Conservation (phyloP, 2,113 vertebrate genomes). For the Tetrao urogallus region DNA sequence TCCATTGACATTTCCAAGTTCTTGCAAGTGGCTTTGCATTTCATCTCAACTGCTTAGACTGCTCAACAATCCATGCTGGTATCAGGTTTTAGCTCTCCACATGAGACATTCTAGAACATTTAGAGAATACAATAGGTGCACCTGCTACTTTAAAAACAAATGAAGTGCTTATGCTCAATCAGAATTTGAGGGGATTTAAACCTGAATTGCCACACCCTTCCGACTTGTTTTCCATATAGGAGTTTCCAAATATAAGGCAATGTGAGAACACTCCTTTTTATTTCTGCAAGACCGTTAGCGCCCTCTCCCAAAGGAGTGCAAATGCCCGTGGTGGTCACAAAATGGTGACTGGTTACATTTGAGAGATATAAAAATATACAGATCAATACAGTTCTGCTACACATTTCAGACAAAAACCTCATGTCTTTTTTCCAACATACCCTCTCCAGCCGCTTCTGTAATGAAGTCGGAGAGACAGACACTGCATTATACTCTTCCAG, state of each 20-base stretch:
- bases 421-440: not conserved
- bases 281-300: not conserved
- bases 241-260: not conserved
- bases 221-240: not conserved
- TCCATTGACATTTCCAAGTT: not conserved
- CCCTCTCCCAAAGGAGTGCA: not conserved
- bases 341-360: not conserved
- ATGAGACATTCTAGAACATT: not conserved
- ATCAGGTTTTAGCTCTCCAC: not conserved
- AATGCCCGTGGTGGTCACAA: not conserved
- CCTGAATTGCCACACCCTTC: not conserved
- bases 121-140: not conserved
- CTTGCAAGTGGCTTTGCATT: not conserved
- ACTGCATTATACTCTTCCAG: not conserved
- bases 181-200: not conserved
- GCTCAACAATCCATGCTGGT: not conserved
- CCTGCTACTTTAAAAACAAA: not conserved
- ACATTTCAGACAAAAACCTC: not conserved
- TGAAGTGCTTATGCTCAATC: not conserved
- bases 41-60: not conserved
- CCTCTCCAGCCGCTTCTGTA: not conserved
- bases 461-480: not conserved
- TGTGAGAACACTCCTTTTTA: not conserved
- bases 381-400: not conserved
- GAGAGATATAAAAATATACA: not conserved